These are phyloP conservation scores for Psammodynastes pulverulentus DNA, from an alignment of 2,113 vertebrate species.

Conservation along the genomic window DNA sequence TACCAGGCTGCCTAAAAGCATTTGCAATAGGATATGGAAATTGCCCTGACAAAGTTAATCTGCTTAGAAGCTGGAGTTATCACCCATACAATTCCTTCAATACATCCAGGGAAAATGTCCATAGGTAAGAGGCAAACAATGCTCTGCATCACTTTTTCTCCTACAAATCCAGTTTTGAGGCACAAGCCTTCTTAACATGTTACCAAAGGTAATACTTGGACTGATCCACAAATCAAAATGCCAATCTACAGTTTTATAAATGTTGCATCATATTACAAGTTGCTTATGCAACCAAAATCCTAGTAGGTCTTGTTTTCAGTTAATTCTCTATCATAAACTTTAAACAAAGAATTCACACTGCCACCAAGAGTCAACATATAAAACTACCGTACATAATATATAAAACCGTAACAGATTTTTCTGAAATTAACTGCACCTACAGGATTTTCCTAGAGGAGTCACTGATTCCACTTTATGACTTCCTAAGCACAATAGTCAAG, in stretches of 20 bases:
- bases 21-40: background rate
- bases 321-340: background rate
- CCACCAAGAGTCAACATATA: background rate
- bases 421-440: background rate
- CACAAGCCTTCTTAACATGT: background rate
- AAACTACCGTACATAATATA: background rate
- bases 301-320: background rate
- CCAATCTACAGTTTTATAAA: background rate
- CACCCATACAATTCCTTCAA: background rate
- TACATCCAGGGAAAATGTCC: background rate
- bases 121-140: background rate
- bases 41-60: background rate
- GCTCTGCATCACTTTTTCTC: background rate
- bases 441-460: background rate
- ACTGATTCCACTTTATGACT: background rate
- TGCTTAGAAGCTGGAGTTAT: background rate
- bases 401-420: background rate
- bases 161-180: background rate
- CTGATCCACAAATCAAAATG: background rate
- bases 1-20: background rate
- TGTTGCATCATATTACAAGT: background rate
- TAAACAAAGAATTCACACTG: background rate
- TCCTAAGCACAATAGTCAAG: background rate
- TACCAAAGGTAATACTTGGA: background rate
- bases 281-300: background rate